Conservation (phyloP, 2,797 vertebrate species). For the Poliocrania exsul region DNA sequence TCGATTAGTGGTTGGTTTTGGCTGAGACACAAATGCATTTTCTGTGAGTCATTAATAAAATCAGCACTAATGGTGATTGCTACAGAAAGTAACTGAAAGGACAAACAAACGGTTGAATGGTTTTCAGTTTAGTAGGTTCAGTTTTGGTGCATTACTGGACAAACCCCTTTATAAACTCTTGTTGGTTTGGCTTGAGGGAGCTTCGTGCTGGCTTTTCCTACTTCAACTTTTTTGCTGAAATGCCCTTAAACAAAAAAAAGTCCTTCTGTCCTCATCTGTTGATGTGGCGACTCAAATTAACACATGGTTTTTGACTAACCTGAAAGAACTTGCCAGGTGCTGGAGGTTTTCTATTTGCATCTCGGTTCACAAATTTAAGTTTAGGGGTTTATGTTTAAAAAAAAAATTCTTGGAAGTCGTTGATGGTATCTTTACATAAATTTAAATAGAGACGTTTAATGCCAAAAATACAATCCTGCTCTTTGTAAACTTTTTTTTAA, state of each 20-base stretch:
- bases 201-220: slow-evolving; percentile 47
- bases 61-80: slow-evolving; percentile 29
- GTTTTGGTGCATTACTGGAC: slow-evolving; percentile 23
- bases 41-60: slow-evolving; percentile 68
- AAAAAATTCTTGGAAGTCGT: slow-evolving; percentile 89
- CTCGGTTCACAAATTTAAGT: slow-evolving; percentile 74
- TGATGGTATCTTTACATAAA: slow-evolving; percentile 76
- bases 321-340: slow-evolving; percentile 87
- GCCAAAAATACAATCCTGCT: slow-evolving; percentile 46
- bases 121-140: slow-evolving; percentile 53
- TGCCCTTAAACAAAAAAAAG: slow-evolving; percentile 76
- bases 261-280: slow-evolving; percentile 72
- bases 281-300: slow-evolving; percentile 75
- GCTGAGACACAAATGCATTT: slow-evolving; percentile 40
- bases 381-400: slow-evolving; percentile 77
- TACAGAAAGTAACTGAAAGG: slow-evolving; percentile 67
- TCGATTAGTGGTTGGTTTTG: not conserved
- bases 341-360: slow-evolving; percentile 90
- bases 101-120: slow-evolving; percentile 63
- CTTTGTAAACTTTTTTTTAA: not conserved
- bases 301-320: slow-evolving; percentile 79
- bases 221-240: slow-evolving; percentile 69
- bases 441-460: slow-evolving; percentile 68
- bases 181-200: slow-evolving; percentile 55
- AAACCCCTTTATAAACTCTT: slow-evolving; percentile 52